Evolutionary conservation across 2,888 invertebrate species (phyloP), one percentile per base, ranked within the genome.

Genomic region (Lithophane socia): DNA sequence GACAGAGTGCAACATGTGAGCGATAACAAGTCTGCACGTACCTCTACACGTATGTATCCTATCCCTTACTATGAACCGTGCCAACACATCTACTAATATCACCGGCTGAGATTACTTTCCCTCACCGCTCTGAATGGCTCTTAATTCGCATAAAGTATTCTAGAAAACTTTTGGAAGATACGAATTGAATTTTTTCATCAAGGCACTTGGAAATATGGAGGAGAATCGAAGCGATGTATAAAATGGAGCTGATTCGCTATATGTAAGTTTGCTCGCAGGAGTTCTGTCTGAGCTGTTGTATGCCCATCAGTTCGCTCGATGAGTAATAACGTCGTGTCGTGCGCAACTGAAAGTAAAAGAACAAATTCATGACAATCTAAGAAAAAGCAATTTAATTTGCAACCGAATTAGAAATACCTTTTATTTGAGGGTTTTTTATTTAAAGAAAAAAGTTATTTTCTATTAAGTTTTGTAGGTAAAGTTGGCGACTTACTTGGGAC

Each of bases 211-310:
- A 93, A 93, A 91, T 90, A 85, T 87, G 87, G 89, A 92, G 89
- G 88, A 86, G 80, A 81, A 87, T 88, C 85, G 86, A 88, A 90
- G 86, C 61, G 75, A 85, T 77, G 88, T 83, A 86, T 80, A 89
- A 86, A 78, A 88, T 86, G 67, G 81, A 86, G 84, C 85, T 83
- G 91, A 90, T 90, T 93, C 87, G 97, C 98, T 98, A 98, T 97
- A 98, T 98, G 97, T 97, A 98, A 93, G 98, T 98, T 96, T 98
- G 98, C 97, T 98, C 98, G 97, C 98, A 98, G 96, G 98, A 98
- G 95, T 98, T 98, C 96, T 98, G 98, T 91, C 98, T 97, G 95
- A 97, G 97, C 94, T 97, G 97, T 92, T 97, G 97, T 91, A 97
- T 97, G 92, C 97, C 97, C 94, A 97, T 97, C 91, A 98, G 97